A percentile compares a stretch with the other conserved stretches of the same genome.
These are phyloP conservation scores for Siniperca knerii DNA, from an alignment of 2,113 vertebrate species.

Conservation along the genomic window DNA sequence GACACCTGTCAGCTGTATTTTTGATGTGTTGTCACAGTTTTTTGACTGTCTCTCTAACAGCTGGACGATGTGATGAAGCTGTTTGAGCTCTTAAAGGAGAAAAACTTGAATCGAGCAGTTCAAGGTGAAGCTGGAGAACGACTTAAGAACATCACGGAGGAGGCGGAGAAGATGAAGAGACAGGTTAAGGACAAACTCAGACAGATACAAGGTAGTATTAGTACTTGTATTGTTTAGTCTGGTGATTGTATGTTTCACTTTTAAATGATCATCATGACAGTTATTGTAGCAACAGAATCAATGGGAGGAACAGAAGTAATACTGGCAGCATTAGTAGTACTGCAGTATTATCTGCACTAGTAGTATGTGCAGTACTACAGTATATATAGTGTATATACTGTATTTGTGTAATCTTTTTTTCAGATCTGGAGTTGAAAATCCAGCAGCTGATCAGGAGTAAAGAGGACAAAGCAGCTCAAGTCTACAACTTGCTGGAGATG, in stretches of 20 bases:
- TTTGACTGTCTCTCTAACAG: constrained; percentile 62
- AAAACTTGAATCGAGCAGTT: constrained; percentile 51
- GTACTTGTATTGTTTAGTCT: neutral
- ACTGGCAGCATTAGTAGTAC: neutral
- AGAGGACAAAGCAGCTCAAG: constrained; percentile 82
- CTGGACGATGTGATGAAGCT: constrained; percentile 77
- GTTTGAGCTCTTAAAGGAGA: constrained; percentile 82
- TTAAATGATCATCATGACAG: neutral
- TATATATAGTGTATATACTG: neutral
- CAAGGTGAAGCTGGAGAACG: constrained; percentile 74
- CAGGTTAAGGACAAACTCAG: constrained; percentile 84
- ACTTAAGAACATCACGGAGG: constrained; percentile 82
- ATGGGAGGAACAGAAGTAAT: neutral
- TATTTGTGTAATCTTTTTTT: neutral
- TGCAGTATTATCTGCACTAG: neutral
- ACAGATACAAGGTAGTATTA: constrained; percentile 84
- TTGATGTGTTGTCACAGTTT: neutral
- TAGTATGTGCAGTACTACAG: neutral
- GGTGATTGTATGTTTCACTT: neutral
- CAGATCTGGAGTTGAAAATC: constrained; percentile 89
- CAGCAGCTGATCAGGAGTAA: constrained; percentile 80
- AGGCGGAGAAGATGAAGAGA: constrained; percentile 81
- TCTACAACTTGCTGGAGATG: constrained; percentile 79
- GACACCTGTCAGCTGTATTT: neutral
- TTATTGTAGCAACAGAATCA: neutral